A percentile compares a stretch with the other conserved stretches of the same genome.
Evolutionary conservation across 2,113 vertebrate species (phyloP).

Genomic region (Limnothrissa miodon): DNA sequence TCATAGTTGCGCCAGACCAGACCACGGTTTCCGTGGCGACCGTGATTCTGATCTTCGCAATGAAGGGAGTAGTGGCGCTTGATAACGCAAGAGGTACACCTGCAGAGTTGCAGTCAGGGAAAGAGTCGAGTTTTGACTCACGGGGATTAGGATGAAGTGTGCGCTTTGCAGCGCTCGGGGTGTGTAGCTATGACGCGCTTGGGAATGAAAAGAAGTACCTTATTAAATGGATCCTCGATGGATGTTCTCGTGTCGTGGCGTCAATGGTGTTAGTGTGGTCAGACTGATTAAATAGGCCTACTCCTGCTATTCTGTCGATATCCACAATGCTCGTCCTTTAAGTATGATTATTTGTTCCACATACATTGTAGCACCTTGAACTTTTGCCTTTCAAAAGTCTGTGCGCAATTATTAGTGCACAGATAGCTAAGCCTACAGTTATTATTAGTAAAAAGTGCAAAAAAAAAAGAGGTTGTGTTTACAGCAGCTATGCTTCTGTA

Average conservation of each 20-base stretch:
- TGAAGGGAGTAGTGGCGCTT: conserved; percentile 42
- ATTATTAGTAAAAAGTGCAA: too few relatives aligned
- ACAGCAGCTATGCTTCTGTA: too few relatives aligned
- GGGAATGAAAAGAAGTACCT: background rate
- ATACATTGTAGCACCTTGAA: too few relatives aligned
- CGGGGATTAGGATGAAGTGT: background rate
- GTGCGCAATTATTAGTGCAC: too few relatives aligned
- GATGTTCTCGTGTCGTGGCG: background rate
- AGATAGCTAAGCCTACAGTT: too few relatives aligned
- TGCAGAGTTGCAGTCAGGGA: background rate
- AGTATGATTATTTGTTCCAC: too few relatives aligned
- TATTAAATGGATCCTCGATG: background rate
- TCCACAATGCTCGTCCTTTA: too few relatives aligned
- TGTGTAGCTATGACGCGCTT: background rate
- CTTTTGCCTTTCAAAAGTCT: too few relatives aligned
- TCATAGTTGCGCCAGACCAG: background rate
- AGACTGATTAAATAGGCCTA: background rate
- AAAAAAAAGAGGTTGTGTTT: too few relatives aligned
- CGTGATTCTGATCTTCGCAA: conserved; percentile 47
- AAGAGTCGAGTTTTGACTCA: background rate
- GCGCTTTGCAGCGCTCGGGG: background rate
- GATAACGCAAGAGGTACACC: conserved; percentile 32
- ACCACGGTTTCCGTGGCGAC: conserved; percentile 31
- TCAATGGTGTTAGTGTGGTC: background rate
- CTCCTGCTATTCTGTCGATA: background rate